Evolutionary conservation across 2,888 invertebrate genomes (phyloP).

Genomic region (Fragum whitleyi): DNA sequence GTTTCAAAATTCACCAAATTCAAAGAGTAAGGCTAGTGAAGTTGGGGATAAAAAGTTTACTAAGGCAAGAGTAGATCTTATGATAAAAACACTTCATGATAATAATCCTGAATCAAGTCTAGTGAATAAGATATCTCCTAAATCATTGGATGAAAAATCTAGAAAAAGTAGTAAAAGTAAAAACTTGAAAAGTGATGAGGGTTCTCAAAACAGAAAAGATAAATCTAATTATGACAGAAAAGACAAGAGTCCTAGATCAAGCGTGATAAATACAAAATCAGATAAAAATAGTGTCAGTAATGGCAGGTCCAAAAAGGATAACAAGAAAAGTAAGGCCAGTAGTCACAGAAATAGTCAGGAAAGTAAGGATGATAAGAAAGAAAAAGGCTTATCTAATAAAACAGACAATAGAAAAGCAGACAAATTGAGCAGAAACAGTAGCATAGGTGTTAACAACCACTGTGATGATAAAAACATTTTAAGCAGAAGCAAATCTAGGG

Average conservation of each 20-base stretch:
- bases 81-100: conserved; percentile 11
- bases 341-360: not conserved
- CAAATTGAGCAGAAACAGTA: too few species aligned
- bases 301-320: not conserved
- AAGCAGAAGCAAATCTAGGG: too few species aligned
- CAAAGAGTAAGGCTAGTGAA: not conserved
- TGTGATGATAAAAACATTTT: too few species aligned
- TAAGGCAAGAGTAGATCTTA: not conserved
- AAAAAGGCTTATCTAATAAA: too few species aligned
- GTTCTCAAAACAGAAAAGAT: not conserved
- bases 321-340: not conserved
- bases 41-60: not conserved
- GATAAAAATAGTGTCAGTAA: not conserved
- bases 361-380: not conserved
- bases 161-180: not conserved
- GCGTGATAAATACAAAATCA: not conserved
- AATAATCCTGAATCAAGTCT: conserved; percentile 8
- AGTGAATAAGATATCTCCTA: not conserved
- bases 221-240: not conserved
- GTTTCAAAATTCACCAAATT: conserved; percentile 27
- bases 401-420: too few species aligned
- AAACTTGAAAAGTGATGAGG: not conserved
- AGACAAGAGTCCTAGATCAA: not conserved
- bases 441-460: too few species aligned
- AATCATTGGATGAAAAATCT: not conserved